Evolutionary conservation across 23 tunicate species (phyloP).

Genomic region (Trididemnum miniatum): DNA sequence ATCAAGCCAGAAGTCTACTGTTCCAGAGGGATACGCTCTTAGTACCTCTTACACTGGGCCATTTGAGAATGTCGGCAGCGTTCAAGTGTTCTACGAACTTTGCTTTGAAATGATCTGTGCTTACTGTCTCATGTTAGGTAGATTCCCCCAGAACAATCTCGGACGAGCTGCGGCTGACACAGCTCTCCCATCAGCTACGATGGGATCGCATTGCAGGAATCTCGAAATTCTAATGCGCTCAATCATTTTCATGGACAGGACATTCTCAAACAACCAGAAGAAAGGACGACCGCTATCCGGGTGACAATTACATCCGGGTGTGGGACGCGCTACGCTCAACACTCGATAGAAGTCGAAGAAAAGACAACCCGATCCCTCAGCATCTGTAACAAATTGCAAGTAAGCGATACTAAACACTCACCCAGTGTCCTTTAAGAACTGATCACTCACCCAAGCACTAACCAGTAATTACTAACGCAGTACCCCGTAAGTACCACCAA

Average conservation of each 20-base stretch:
- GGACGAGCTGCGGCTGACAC: conserved; percentile 90
- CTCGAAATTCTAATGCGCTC: conserved; percentile 54
- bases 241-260: conserved; percentile 71
- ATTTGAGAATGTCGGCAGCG: too few relatives aligned
- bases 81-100: too few relatives aligned
- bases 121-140: conserved; percentile 74
- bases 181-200: conserved; percentile 45
- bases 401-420: too few relatives aligned
- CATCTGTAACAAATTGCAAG: too few relatives aligned
- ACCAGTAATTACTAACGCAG: too few relatives aligned
- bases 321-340: conserved; percentile 37
- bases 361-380: conserved; percentile 73
- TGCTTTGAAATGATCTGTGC: too few relatives aligned
- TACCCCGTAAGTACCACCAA: too few relatives aligned
- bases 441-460: too few relatives aligned
- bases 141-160: conserved; percentile 86
- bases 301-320: conserved; percentile 31
- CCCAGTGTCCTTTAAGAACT: too few relatives aligned
- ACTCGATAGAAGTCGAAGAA: conserved; percentile 84
- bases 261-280: conserved; percentile 94
- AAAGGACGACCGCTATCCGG: conserved; percentile 37
- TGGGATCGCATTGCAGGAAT: conserved; percentile 72
- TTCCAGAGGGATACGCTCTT: too few relatives aligned
- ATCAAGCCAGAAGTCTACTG: too few relatives aligned
- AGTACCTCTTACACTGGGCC: too few relatives aligned